Base-by-base conservation (phyloP, 2,888 invertebrate genomes). In the Cephus nigrinus region DNA sequence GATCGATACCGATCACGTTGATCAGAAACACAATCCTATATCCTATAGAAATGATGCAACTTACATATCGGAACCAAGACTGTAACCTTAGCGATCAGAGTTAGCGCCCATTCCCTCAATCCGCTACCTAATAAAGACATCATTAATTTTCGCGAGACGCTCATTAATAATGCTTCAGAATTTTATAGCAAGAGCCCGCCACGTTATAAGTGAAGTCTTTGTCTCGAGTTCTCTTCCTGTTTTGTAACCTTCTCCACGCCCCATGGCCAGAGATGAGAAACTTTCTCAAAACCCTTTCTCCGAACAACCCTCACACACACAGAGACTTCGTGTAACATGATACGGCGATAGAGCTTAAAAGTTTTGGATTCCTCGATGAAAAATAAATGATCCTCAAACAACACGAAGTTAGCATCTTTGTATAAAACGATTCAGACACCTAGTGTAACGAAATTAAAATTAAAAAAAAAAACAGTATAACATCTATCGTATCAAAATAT, bases 101-200 rank as follows among this genome's bases (percentile, higher is more conserved):
- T 55, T 23, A 55, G 23, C 9, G 15, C 71, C 11, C 32, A 4
- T 31, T 23, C 11, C 36, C 33, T 34, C 35, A 9, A 12, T 74
- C 23, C 71, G 33, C 71, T 74, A 77, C 76, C 79, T 80, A 30
- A 34, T 71, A 72, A 71, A 35, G 71, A 30, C 40, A 72, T 78
- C 83, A 84, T 88, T 87, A 87, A 87, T 87, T 87, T 86, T 85
- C 83, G 80, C 77, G 72, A 82, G 82, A 82, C 81, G 82, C 83
- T 86, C 84, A 86, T 88, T 88, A 88, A 88, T 88, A 88, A 87
- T 82, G 79, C 75, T 80, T 81, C 83, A 87, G 82, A 79, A 84
- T 82, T 81, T 79, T 83, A 83, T 77, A 76, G 78, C 79, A n/a
- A 40, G 80, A 79, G 79, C 76, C 80, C 75, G 82, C 78, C 79